Evolutionary conservation across 2,113 vertebrate genomes (phyloP).

Genomic region (Rana temporaria): DNA sequence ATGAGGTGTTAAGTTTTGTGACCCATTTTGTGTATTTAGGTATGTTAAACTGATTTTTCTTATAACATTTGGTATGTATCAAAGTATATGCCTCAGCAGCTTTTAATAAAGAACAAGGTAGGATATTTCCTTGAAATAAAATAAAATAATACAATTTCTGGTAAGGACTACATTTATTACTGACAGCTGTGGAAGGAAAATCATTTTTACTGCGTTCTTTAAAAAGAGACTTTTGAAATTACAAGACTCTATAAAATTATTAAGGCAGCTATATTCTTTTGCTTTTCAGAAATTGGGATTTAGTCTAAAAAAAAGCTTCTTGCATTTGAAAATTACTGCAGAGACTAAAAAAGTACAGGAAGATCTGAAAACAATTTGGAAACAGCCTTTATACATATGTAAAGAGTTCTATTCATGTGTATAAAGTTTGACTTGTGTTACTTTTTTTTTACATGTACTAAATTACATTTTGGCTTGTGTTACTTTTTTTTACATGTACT

Average conservation of each 20-base stretch:
- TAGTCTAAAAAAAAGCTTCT: conserved; percentile 5
- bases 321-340: conserved; percentile 2
- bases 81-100: conserved; percentile 6
- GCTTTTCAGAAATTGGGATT: not conserved
- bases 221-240: not conserved
- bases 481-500: too few relatives aligned
- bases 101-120: not conserved
- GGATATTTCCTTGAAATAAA: conserved; percentile 28
- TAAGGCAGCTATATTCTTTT: conserved; percentile 19
- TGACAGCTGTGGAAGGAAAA: conserved; percentile 10
- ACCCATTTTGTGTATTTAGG: not conserved
- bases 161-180: not conserved
- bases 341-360: not conserved
- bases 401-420: too few relatives aligned
- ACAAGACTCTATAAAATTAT: conserved; percentile 23
- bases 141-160: conserved; percentile 12
- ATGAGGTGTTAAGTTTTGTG: not conserved
- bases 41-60: not conserved
- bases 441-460: too few relatives aligned
- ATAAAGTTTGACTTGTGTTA: too few relatives aligned
- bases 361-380: not conserved
- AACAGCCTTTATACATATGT: too few relatives aligned
- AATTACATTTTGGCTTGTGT: too few relatives aligned
- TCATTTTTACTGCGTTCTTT: conserved; percentile 12
- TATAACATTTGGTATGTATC: not conserved